A percentile compares a stretch with the other conserved stretches of the same genome.
These are phyloP conservation scores for Argyrosomus japonicus DNA, from an alignment of 2,113 vertebrate species.

Conservation along the genomic window DNA sequence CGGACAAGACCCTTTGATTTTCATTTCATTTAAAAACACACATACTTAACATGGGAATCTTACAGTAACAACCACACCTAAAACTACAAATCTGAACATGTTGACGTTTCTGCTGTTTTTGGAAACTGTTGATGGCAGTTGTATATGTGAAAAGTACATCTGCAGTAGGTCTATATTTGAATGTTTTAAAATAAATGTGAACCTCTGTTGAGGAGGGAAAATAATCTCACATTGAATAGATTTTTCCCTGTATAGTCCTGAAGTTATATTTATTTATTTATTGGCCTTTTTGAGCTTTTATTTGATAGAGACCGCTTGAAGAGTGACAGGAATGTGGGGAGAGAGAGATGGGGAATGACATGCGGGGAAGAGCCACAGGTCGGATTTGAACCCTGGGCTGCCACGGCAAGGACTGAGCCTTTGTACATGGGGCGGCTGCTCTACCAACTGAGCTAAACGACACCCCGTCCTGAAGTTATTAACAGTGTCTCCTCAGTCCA, in stretches of 20 bases:
- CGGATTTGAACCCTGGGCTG: too few species aligned
- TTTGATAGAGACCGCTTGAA: too few species aligned
- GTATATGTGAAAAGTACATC: constrained; percentile 41
- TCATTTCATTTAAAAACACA: background rate
- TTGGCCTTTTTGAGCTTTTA: too few species aligned
- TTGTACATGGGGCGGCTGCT: too few species aligned
- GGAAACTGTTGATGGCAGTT: constrained; percentile 21
- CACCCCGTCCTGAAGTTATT: constrained; percentile 49
- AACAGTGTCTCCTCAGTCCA: constrained; percentile 39
- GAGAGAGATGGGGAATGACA: too few species aligned
- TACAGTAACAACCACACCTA: background rate
- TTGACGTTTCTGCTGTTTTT: constrained; percentile 39
- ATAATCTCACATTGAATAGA: constrained; percentile 19
- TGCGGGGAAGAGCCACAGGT: too few species aligned
- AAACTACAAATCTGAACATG: constrained; percentile 29
- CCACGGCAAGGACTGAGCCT: too few species aligned
- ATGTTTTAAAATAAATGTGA: constrained; percentile 51
- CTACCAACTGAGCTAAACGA: too few species aligned
- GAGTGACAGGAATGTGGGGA: too few species aligned
- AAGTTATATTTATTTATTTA: too few species aligned
- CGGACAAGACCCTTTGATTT: background rate
- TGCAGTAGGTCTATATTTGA: constrained; percentile 43
- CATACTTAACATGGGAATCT: background rate
- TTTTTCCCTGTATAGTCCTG: constrained; percentile 41
- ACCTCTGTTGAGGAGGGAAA: constrained; percentile 3